Base-by-base conservation (phyloP, 2,888 invertebrate species). In the Pterobdella sp. region DNA sequence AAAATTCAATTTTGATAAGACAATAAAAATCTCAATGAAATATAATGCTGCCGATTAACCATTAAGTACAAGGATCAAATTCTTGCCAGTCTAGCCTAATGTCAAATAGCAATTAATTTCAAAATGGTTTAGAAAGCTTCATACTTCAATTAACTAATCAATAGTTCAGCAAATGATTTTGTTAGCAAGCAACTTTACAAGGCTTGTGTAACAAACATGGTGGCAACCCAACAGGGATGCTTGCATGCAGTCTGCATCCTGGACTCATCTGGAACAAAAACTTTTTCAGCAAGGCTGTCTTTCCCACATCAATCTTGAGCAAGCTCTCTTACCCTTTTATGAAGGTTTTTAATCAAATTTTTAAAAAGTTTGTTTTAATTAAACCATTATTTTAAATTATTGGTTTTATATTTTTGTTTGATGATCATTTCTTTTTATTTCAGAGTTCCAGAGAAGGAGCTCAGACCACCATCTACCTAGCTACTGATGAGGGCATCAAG, bases 381-480 rank as follows among this genome's bases (percentile, higher is more conserved):
- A 42, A 42, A 42, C 18, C 42, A 42, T 42, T 14, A 42, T 42
- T 42, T 42, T 42, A 14, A 42, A 42, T 14, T 42, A 14, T 7
- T 42, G 49, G 49, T 42, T 42, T 42, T 42, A 14, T 42, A 22
- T 42, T 42, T 42, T 42, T 14, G 7, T 42, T 14, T 42, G 10
- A 42, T 42, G 10, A 42, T 42, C 49, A 42, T 42, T 22, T 14
- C 49, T 22, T 26, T 10, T 7, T 10, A 7, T 32, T 72, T 14
- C 73, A 75, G 76, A 75, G 65, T 1, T 56, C 75, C 2, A 56
- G 70, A 32, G 72, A 76, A 37, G 76, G 76, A 1, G 76, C 76
- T 1, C 76, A 76, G 72, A 76, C 75, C 14, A 73, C 73, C 4
- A 74, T 76, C 42, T 37, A 75, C 35, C 32, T 56, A 14, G 74